Conservation (phyloP, 2,888 invertebrate species). For the Lasioglossum villosulum region DNA sequence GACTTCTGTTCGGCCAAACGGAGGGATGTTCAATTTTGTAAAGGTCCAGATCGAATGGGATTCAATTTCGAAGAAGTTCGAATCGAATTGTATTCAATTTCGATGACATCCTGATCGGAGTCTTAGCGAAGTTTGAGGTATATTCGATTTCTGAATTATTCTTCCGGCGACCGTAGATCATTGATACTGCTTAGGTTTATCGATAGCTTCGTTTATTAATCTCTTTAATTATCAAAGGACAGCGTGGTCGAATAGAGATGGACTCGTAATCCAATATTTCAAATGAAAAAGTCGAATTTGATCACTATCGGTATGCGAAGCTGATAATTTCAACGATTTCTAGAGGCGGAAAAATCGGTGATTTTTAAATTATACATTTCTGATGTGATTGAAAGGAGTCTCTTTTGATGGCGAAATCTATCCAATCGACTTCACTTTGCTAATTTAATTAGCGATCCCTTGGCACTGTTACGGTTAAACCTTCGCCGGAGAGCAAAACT, state of each 20-base stretch:
- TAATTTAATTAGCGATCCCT: slow-evolving; percentile 36
- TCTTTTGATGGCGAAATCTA: background rate
- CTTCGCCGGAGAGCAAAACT: slow-evolving; percentile 32
- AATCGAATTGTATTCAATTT: slow-evolving; percentile 2
- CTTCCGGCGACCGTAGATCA: background rate
- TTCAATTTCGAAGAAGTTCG: background rate
- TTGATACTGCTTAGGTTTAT: background rate
- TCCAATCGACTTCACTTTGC: background rate
- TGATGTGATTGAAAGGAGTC: background rate
- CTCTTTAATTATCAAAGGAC: background rate
- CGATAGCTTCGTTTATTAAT: background rate
- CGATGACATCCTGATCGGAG: background rate
- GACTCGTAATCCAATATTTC: background rate
- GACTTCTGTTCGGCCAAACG: background rate
- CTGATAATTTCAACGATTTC: background rate
- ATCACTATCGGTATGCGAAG: background rate
- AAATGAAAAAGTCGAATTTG: background rate
- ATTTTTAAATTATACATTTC: too few relatives aligned
- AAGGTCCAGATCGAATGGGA: background rate
- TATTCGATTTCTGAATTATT: background rate
- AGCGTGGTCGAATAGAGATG: background rate
- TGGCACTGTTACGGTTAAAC: background rate
- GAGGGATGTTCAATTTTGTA: background rate
- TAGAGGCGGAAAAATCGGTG: background rate
- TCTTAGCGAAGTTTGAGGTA: too few relatives aligned